Percentiles rank a stretch among this genome's conserved stretches.
Conservation (phyloP, 2,113 vertebrate species). For the Tragelaphus strepsiceros region DNA sequence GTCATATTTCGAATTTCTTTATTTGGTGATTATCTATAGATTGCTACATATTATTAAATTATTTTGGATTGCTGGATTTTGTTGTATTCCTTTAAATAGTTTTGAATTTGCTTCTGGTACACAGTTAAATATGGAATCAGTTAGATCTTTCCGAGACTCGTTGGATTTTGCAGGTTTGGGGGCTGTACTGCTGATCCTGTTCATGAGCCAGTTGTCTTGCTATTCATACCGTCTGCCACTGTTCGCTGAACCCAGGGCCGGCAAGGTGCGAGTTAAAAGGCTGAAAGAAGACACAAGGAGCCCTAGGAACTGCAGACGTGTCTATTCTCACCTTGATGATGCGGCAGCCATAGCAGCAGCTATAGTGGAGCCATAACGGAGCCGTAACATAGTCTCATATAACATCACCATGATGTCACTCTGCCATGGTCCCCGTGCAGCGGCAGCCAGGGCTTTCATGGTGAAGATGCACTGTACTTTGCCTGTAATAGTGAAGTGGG, state of each 20-base stretch:
- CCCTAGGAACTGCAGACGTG: accelerated
- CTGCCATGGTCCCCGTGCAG: accelerated
- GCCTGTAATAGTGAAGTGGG: accelerated
- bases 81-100: background rate
- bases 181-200: background rate
- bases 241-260: background rate
- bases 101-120: background rate
- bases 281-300: background rate
- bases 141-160: background rate
- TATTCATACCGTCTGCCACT: accelerated
- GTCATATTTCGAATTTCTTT: background rate
- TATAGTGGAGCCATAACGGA: accelerated
- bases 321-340: accelerated
- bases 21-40: background rate
- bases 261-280: background rate
- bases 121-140: accelerated
- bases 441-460: accelerated
- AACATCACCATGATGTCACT: accelerated
- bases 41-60: background rate
- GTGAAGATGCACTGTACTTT: accelerated
- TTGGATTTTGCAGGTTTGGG: background rate
- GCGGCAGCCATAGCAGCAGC: accelerated
- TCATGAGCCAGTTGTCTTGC: background rate
- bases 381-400: accelerated
- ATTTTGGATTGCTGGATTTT: background rate